Conservation (phyloP, 1,140 invertebrate genomes). For the Amphibalanus amphitrite region DNA sequence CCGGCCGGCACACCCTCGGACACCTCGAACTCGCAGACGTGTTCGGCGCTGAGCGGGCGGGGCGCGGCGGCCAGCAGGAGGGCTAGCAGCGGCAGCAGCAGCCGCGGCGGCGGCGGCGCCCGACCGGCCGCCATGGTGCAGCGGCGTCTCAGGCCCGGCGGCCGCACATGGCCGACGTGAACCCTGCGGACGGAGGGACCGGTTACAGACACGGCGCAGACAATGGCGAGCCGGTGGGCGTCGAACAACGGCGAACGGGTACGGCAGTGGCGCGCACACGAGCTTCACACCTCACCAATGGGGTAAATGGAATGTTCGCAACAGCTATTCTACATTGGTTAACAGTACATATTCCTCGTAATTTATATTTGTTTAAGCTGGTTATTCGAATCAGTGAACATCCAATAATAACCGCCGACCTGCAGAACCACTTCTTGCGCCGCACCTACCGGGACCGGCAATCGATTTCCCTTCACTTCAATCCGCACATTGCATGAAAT, state of each 20-base stretch:
- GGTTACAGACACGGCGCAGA: neutral
- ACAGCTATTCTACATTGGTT: too few species aligned
- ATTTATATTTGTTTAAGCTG: too few species aligned
- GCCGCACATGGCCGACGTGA: neutral
- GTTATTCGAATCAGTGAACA: neutral
- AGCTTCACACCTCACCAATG: neutral
- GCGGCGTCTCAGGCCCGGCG: too few species aligned
- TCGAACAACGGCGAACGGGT: too few species aligned
- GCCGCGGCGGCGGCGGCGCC: neutral
- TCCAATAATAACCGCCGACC: neutral
- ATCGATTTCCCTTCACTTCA: neutral
- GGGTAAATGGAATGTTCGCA: too few species aligned
- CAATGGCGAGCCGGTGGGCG: neutral
- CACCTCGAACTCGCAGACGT: slow-evolving; percentile 49
- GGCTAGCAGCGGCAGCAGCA: slow-evolving; percentile 8
- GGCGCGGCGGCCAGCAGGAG: neutral
- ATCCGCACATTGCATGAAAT: neutral
- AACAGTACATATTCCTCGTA: too few species aligned
- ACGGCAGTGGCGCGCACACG: neutral
- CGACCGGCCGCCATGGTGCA: neutral
- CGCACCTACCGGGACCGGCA: too few species aligned
- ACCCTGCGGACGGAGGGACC: neutral
- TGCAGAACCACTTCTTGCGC: too few species aligned
- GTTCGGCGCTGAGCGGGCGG: slow-evolving; percentile 8
- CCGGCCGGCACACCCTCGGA: slow-evolving; percentile 66